Conservation (phyloP, 1,140 invertebrate genomes). For the Pentalonia nigronervosa region DNA sequence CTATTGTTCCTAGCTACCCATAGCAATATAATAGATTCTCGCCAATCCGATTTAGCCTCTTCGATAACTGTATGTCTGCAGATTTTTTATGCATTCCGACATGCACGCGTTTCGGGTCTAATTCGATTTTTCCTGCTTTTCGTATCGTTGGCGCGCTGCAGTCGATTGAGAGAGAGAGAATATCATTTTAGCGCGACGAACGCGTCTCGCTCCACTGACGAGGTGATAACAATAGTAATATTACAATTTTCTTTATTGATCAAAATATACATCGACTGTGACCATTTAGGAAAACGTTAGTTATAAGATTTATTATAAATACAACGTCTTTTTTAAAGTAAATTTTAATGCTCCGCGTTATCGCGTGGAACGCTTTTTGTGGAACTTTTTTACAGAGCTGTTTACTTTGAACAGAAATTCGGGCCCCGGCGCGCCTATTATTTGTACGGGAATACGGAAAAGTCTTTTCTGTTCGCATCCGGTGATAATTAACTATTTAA, state of each 20-base stretch:
- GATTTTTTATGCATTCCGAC: not conserved
- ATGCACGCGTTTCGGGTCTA: not conserved
- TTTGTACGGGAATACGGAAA: not conserved
- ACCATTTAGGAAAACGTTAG: not conserved
- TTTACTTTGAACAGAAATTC: not conserved
- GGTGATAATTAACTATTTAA: not conserved
- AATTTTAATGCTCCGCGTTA: not conserved
- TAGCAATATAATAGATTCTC: not conserved
- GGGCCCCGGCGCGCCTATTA: not conserved
- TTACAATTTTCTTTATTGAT: not conserved
- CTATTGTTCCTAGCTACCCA: not conserved
- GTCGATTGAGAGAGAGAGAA: not conserved
- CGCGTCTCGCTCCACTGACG: not conserved
- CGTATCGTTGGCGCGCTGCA: not conserved
- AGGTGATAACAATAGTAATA: not conserved
- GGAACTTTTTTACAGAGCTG: not conserved
- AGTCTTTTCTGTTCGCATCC: not conserved
- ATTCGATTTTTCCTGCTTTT: not conserved
- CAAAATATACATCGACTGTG: not conserved
- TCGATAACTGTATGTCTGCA: not conserved
- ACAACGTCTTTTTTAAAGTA: not conserved
- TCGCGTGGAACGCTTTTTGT: not conserved
- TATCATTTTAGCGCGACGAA: not conserved
- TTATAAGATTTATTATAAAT: too few species aligned
- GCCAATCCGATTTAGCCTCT: not conserved